Base-by-base conservation (phyloP, 2,797 vertebrate species). In the Platyrinchus mystaceus region DNA sequence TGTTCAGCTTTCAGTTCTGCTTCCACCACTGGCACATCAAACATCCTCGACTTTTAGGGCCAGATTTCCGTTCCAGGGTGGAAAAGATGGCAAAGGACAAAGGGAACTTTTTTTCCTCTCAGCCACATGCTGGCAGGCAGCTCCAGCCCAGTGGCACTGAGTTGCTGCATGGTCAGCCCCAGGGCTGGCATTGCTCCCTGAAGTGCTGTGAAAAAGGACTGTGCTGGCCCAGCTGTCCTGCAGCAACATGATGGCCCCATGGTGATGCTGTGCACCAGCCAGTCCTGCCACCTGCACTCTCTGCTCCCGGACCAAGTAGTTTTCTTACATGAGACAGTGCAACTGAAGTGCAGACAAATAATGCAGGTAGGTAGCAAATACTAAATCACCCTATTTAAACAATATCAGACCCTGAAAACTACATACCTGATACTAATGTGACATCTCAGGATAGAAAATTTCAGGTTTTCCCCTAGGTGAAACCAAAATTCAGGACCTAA, bases 371-470 rank as follows among this genome's bases (percentile, higher is more conserved):
- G 34, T 27, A 76, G 14, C 13, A 68, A 82, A 73, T 58, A 84
- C 18, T 68, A 49, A 60, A 78, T 89, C 19, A 34, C 15, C 10
- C 27, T 37, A 10, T 49, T 81, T 69, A 82, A 67, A 75, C 52
- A 76, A 36, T 10, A 64, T 30, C 44, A 78, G 32, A 47, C 24
- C n/a, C 75, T 5, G 2, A 30, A 90, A 75, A 68, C 10, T 18
- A 20, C 7, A 4, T 46, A 30, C 14, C 26, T 46, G 23, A 37
- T 68, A 27, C 30, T 73, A 69, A 36, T 0, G 0, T 77, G 58
- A 68, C 37, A 53, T 46, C 21, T 67, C 19, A 27, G 34, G 37
- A 41, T 53, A 21, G 28, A 81, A 16, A 75, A 75, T 64, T 52
- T 79, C 8, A 41, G 32, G 37, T 11, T 37, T 37, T 37, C 37